These are phyloP conservation scores for Macrotus californicus DNA, from an alignment of 2,113 vertebrate genomes.

Conservation along the genomic window DNA sequence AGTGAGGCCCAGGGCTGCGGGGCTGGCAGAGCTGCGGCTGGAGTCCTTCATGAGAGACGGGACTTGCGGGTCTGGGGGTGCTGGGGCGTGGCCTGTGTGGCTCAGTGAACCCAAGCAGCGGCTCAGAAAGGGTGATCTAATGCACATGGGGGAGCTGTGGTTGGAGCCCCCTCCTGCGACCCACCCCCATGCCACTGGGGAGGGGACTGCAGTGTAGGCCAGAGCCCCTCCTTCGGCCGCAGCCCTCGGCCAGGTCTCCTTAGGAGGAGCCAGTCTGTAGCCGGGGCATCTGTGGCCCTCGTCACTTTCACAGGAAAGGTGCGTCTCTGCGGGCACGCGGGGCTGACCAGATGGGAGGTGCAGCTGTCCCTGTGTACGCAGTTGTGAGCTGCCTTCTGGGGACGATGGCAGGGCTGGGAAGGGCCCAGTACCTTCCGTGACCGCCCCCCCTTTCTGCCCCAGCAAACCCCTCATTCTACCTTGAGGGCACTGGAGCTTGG, in stretches of 20 bases:
- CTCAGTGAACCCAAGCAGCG: not conserved
- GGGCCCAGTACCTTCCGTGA: rapidly evolving
- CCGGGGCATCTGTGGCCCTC: not conserved
- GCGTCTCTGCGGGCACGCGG: rapidly evolving
- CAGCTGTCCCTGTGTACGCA: rapidly evolving
- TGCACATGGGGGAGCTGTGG: rapidly evolving
- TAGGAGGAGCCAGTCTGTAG: not conserved
- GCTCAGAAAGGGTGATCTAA: not conserved
- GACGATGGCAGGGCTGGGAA: not conserved
- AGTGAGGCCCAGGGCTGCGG: not conserved
- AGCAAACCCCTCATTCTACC: not conserved
- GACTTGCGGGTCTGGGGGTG: not conserved
- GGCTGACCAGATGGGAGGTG: rapidly evolving
- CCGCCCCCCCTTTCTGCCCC: not conserved
- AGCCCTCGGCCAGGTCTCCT: not conserved
- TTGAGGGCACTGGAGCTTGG: rapidly evolving
- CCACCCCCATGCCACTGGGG: rapidly evolving
- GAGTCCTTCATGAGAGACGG: not conserved
- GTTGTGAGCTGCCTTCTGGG: rapidly evolving
- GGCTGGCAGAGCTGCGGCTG: not conserved
- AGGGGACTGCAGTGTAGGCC: rapidly evolving
- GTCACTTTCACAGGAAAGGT: not conserved
- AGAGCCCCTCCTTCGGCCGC: not conserved
- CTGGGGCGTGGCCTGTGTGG: not conserved
- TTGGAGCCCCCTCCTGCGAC: not conserved